A percentile compares a stretch with the other conserved stretches of the same genome.
These are phyloP conservation scores for Amazona finschi DNA, from an alignment of 2,797 vertebrate genomes.

Conservation along the genomic window DNA sequence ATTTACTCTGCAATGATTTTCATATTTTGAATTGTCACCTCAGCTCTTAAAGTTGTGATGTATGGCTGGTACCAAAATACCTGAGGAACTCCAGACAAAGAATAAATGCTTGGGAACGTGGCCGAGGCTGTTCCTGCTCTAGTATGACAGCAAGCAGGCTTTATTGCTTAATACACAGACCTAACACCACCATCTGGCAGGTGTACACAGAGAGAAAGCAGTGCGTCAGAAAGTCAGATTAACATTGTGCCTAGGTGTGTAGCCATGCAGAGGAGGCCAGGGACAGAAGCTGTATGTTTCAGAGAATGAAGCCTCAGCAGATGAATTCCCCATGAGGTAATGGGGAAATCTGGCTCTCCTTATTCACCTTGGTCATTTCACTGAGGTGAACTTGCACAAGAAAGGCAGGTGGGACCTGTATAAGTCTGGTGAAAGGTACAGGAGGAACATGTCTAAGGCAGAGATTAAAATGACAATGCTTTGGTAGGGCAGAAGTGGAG, in stretches of 20 bases:
- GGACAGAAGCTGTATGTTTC: not conserved
- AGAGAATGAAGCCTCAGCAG: not conserved
- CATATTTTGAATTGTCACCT: constrained; percentile 50
- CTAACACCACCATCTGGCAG: constrained; percentile 12
- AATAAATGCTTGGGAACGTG: constrained; percentile 11
- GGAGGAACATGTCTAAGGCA: not conserved
- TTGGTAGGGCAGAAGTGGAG: not conserved
- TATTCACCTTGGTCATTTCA: not conserved
- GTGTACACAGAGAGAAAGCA: not conserved
- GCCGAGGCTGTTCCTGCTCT: constrained; percentile 6
- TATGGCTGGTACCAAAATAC: constrained; percentile 53
- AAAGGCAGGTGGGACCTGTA: not conserved
- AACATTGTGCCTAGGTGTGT: accelerated
- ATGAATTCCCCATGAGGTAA: not conserved
- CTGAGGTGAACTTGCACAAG: not conserved
- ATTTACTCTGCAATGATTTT: constrained; percentile 62
- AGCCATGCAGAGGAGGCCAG: not conserved
- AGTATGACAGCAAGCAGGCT: not conserved
- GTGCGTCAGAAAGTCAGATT: not conserved
- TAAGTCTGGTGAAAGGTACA: not conserved
- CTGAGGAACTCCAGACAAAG: constrained; percentile 47
- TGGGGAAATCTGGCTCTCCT: not conserved
- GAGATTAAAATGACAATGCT: not conserved
- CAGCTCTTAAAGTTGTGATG: constrained; percentile 43
- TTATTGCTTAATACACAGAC: constrained; percentile 9